Percentiles rank a stretch among this genome's conserved stretches.
phyloP scores from a whole-genome alignment of 2,888 invertebrate species.

The Imbricaverruca yamaguchii region DNA sequence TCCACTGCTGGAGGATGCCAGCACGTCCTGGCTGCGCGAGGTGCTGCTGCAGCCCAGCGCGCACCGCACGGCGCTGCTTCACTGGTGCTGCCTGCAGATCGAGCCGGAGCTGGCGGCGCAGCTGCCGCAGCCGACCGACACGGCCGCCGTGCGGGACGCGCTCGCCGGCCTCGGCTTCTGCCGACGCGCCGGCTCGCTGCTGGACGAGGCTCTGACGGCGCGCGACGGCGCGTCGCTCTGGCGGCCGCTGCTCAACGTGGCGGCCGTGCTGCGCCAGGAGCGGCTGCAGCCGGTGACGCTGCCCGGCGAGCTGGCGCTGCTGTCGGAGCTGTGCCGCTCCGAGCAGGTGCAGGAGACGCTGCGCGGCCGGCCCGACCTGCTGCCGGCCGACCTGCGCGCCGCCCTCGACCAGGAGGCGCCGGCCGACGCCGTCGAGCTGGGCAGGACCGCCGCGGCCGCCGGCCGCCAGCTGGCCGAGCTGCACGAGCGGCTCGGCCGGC shows the following conservation, averaged over 20 bases:
- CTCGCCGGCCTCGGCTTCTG: constrained; percentile 5
- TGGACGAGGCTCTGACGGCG: constrained; percentile 2
- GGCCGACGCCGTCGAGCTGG: background rate
- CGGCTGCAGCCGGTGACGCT: background rate
- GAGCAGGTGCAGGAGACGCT: constrained; percentile 14
- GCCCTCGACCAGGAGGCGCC: background rate
- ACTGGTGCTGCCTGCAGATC: constrained; percentile 17
- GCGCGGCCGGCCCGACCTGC: background rate
- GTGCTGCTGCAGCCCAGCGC: constrained; percentile 7
- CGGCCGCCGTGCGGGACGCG: background rate
- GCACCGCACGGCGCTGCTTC: constrained; percentile 11
- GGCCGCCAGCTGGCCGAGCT: background rate
- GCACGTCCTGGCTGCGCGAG: background rate
- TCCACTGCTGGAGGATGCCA: constrained; percentile 2
- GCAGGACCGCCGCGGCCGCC: background rate
- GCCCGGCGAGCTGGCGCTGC: constrained; percentile 10
- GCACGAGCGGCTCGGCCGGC: background rate
- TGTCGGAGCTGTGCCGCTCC: background rate
- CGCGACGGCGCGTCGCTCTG: background rate
- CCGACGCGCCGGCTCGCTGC: background rate
- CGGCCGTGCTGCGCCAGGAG: constrained; percentile 13
- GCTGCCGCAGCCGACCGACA: background rate
- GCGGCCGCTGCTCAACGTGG: constrained; percentile 10
- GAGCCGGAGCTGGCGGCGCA: background rate
- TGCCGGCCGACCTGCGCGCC: background rate